A percentile compares a stretch with the other conserved stretches of the same genome.
phyloP scores from a whole-genome alignment of 53 echinoderm and acorn worm genomes.

The Patiria pectinifera region DNA sequence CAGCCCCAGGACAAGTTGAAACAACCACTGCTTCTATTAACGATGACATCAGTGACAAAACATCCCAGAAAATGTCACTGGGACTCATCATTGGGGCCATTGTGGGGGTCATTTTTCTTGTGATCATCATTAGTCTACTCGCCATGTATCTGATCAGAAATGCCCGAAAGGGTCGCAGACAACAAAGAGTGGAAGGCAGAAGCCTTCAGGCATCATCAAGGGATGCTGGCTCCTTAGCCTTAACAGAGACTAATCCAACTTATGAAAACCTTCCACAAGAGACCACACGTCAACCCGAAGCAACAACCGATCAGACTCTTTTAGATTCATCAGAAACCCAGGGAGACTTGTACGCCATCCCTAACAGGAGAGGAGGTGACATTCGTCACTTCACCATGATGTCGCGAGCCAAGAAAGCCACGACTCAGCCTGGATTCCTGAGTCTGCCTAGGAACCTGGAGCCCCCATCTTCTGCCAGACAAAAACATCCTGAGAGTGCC shows the following conservation, averaged over 20 bases:
- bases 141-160: not conserved
- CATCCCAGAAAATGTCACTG: not conserved
- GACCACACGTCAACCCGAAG: not conserved
- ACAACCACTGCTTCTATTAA: not conserved
- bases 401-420: not conserved
- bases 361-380: not conserved
- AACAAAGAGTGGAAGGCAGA: not conserved
- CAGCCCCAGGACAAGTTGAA: not conserved
- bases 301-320: not conserved
- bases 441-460: not conserved
- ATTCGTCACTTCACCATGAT: not conserved
- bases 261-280: not conserved
- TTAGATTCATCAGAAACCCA: not conserved
- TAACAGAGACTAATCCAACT: not conserved
- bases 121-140: not conserved
- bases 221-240: not conserved
- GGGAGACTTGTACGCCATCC: conserved; percentile 3
- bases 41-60: not conserved
- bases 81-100: not conserved
- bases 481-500: not conserved
- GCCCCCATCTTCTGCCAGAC: not conserved
- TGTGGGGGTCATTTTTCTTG: not conserved
- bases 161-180: not conserved
- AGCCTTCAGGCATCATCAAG: not conserved
- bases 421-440: not conserved